A percentile compares a stretch with the other conserved stretches of the same genome.
Conservation (phyloP, 2,888 invertebrate species). For the Campoplex capitator region DNA sequence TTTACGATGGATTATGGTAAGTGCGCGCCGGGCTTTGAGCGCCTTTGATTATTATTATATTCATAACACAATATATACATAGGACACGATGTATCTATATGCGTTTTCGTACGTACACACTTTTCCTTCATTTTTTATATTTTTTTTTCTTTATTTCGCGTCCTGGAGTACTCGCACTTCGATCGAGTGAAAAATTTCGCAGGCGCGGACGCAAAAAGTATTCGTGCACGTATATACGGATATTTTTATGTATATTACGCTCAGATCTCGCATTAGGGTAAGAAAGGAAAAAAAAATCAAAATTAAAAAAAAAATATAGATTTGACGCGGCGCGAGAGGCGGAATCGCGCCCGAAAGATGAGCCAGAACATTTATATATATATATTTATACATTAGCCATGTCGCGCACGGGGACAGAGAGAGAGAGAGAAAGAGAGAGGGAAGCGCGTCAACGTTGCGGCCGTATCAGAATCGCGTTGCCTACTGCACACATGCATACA, state of each 20-base stretch:
- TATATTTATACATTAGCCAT: constrained; percentile 1
- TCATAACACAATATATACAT: neutral
- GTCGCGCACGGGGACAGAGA: constrained; percentile 46
- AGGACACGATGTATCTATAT: neutral
- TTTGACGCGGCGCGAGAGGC: constrained; percentile 61
- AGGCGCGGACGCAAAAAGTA: constrained; percentile 12
- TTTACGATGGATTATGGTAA: constrained; percentile 60
- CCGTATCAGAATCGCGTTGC: constrained; percentile 61
- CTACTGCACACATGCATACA: constrained; percentile 25
- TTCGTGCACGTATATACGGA: neutral
- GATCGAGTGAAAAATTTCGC: constrained; percentile 26
- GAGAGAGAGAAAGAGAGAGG: constrained; percentile 27
- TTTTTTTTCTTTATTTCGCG: neutral
- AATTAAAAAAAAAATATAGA: constrained; percentile 37
- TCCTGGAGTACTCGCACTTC: neutral
- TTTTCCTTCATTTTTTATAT: neutral
- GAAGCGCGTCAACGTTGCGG: constrained; percentile 65
- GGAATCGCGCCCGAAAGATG: constrained; percentile 59
- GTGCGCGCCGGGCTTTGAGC: constrained; percentile 67
- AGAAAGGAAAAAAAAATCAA: constrained; percentile 20
- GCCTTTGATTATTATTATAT: constrained; percentile 52
- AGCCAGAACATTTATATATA: constrained; percentile 22
- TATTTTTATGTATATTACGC: constrained; percentile 20
- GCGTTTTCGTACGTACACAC: neutral
- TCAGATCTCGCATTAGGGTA: constrained; percentile 6